Evolutionary conservation across 2,888 invertebrate species (phyloP).

Genomic region (Amphipyra berbera): DNA sequence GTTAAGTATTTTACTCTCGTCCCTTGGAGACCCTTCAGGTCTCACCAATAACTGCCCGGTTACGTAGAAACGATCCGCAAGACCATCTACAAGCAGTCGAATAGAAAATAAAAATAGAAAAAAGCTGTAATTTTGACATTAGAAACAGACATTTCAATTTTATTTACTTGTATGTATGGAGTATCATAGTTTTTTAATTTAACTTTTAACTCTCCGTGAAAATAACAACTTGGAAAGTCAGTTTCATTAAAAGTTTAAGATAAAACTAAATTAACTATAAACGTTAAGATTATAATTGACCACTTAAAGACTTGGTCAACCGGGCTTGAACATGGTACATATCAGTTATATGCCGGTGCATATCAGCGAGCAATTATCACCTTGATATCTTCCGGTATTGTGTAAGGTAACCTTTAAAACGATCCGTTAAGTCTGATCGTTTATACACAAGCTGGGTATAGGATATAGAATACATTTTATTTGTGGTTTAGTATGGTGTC

Average conservation of each 20-base stretch:
- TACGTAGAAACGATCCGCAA: too few species aligned
- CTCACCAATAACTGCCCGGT: too few species aligned
- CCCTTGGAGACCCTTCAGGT: too few species aligned
- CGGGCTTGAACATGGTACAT: slow-evolving; percentile 15
- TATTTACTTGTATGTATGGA: too few species aligned
- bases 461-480: too few species aligned
- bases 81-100: too few species aligned
- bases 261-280: slow-evolving; percentile 18
- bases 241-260: slow-evolving; percentile 11
- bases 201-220: slow-evolving; percentile 6
- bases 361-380: slow-evolving; percentile 47
- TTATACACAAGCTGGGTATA: neutral
- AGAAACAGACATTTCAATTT: too few species aligned
- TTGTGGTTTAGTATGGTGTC: too few species aligned
- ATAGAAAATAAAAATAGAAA: too few species aligned
- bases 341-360: slow-evolving; percentile 43
- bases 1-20: too few species aligned
- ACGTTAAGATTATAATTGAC: slow-evolving; percentile 26
- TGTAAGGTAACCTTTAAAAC: slow-evolving; percentile 10
- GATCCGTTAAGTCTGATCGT: neutral
- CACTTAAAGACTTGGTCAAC: slow-evolving; percentile 36
- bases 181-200: neutral
- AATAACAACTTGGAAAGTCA: slow-evolving; percentile 5
- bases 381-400: slow-evolving; percentile 51
- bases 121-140: too few species aligned